These are phyloP conservation scores for Cardiocondyla obscurior DNA, from an alignment of 1,140 invertebrate genomes.

Conservation along the genomic window DNA sequence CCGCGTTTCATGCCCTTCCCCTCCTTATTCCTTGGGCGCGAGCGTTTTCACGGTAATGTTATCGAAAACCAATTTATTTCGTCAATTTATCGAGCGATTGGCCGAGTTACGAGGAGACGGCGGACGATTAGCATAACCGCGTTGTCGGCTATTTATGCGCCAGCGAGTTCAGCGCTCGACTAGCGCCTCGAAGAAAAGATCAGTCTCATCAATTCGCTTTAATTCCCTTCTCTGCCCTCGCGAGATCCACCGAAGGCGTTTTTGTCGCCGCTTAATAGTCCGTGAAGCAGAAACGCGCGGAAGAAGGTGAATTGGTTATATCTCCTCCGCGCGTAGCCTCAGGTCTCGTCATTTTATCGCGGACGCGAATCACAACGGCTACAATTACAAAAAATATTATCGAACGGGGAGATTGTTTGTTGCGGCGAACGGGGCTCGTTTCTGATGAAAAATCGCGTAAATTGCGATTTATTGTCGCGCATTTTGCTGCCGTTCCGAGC, in stretches of 20 bases:
- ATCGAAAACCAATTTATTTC: conserved; percentile 59
- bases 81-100: conserved; percentile 47
- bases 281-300: conserved; percentile 6
- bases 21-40: neutral
- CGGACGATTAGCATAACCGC: conserved; percentile 16
- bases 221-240: neutral
- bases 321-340: neutral
- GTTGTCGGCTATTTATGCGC: conserved; percentile 46
- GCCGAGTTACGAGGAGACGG: neutral
- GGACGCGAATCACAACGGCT: neutral
- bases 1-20: neutral
- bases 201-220: conserved; percentile 22
- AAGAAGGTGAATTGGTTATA: conserved; percentile 18
- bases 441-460: conserved; percentile 28
- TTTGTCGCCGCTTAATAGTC: conserved; percentile 10
- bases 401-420: neutral
- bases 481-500: neutral
- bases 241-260: neutral
- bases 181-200: neutral
- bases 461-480: conserved; percentile 37
- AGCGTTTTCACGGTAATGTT: conserved; percentile 46
- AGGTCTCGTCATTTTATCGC: neutral
- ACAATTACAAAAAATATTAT: conserved; percentile 12
- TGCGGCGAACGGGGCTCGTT: neutral
- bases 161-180: conserved; percentile 8